A percentile compares a stretch with the other conserved stretches of the same genome.
These are phyloP conservation scores for Campoletis raptor DNA, from an alignment of 2,888 invertebrate genomes.

Conservation along the genomic window DNA sequence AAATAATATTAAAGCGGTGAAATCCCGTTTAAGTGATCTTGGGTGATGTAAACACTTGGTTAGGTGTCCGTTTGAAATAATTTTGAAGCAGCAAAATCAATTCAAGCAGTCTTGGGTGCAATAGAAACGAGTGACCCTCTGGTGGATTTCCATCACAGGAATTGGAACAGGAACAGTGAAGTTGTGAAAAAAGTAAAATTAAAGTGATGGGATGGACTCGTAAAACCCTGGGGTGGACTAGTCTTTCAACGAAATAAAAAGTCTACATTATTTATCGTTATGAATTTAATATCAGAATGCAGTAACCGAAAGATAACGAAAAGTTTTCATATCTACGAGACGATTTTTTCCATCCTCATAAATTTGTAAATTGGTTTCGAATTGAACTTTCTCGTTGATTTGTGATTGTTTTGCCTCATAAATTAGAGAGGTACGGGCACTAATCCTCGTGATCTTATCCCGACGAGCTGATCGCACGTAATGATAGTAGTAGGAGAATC, in stretches of 20 bases:
- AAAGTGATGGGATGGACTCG: no score
- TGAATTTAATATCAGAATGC: not conserved
- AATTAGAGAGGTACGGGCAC: not conserved
- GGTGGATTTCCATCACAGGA: no score
- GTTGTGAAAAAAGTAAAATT: no score
- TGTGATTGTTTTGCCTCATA: not conserved
- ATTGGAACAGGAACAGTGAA: no score
- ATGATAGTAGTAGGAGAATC: constrained; percentile 1
- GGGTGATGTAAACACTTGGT: no score
- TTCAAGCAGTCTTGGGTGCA: no score
- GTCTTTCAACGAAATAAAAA: not conserved
- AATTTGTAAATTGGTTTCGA: not conserved
- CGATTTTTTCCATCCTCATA: not conserved
- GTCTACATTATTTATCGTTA: not conserved
- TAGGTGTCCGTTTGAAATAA: no score
- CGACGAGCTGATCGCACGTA: constrained; percentile 21
- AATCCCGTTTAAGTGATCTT: no score
- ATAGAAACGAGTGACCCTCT: no score
- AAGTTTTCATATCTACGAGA: not conserved
- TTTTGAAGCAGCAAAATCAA: no score
- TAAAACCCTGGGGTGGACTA: not conserved
- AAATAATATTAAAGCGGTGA: no score
- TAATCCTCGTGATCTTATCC: constrained; percentile 17
- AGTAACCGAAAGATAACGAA: not conserved
- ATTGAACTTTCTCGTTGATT: not conserved